Percentiles rank a stretch among this genome's conserved stretches.
Conservation (phyloP, 2,113 vertebrate species). For the Rostratula benghalensis region DNA sequence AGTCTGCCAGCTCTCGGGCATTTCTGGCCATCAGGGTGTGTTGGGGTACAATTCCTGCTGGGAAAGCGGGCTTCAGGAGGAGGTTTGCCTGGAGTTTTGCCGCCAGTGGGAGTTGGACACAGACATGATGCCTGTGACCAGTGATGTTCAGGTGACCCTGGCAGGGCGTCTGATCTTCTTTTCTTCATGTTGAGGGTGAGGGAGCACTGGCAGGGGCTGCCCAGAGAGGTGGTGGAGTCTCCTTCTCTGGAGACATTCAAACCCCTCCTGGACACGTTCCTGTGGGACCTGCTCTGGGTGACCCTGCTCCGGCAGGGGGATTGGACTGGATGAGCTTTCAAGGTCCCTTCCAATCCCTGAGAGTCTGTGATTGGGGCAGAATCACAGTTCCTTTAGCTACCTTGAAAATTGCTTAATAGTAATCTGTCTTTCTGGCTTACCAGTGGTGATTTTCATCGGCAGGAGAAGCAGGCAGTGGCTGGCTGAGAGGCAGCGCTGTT, state of each 20-base stretch:
- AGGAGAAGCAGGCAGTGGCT: background rate
- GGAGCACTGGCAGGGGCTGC: no score
- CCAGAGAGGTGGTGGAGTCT: no score
- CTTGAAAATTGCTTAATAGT: background rate
- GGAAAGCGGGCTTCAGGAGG: background rate
- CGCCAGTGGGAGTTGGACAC: accelerated
- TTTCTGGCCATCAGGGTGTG: background rate
- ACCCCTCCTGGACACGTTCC: no score
- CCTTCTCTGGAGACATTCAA: no score
- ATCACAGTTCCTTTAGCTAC: accelerated
- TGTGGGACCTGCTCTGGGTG: no score
- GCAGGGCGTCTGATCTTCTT: background rate
- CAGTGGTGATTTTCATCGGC: background rate
- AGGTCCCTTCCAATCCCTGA: no score
- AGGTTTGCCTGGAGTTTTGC: background rate
- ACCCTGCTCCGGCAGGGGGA: no score
- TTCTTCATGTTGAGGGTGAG: no score
- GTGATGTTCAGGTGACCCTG: background rate
- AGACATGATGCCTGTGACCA: accelerated
- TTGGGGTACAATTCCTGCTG: background rate
- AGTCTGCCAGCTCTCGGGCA: background rate
- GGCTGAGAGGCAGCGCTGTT: accelerated
- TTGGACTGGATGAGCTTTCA: no score
- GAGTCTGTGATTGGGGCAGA: background rate
- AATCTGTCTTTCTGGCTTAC: background rate